These are phyloP conservation scores for Phataginus tetradactyla DNA, from an alignment of 2,797 vertebrate species.

Conservation along the genomic window DNA sequence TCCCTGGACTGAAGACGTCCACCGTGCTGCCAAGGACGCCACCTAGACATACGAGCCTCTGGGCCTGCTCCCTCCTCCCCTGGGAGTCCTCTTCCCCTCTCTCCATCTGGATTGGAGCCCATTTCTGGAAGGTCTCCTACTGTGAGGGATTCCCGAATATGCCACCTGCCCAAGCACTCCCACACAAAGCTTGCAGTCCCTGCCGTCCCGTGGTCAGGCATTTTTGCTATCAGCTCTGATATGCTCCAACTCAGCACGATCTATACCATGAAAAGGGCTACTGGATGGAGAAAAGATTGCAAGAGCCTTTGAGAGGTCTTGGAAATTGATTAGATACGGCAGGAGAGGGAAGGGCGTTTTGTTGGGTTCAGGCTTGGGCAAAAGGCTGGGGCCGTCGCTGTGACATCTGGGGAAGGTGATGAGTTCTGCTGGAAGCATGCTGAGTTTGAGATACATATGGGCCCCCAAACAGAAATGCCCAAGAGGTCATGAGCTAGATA, in stretches of 20 bases:
- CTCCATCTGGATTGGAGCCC: background rate
- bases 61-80: fast-evolving
- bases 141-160: fast-evolving
- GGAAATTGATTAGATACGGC: fast-evolving
- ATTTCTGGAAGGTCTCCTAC: background rate
- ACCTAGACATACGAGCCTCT: background rate
- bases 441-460: background rate
- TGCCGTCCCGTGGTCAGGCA: fast-evolving
- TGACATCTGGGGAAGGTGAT: fast-evolving
- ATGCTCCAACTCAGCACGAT: background rate
- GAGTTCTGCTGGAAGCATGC: background rate
- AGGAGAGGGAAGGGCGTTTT: background rate
- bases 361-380: too few relatives aligned
- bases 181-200: fast-evolving
- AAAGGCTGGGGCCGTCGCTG: background rate
- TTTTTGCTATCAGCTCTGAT: background rate
- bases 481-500: fast-evolving
- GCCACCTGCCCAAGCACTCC: background rate
- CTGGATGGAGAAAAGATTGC: background rate
- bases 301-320: background rate
- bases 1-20: background rate
- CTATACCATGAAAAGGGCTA: background rate
- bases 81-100: background rate
- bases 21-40: background rate
- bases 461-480: fast-evolving